phyloP scores from a whole-genome alignment of 2,888 invertebrate genomes.

The Drosophila kambysellisi region DNA sequence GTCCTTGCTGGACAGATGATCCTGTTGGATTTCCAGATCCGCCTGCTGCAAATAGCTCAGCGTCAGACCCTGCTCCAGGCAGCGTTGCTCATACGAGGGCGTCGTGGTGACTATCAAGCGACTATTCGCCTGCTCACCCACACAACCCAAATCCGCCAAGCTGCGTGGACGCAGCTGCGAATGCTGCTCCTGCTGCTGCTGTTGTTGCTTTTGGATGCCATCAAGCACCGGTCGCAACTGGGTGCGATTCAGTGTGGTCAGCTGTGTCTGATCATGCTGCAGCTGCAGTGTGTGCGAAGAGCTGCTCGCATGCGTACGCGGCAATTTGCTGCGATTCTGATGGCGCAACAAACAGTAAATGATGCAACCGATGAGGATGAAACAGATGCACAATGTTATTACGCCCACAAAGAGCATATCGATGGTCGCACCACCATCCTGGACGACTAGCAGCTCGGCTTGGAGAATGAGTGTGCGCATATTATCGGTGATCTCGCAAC shows the following conservation, averaged over 20 bases:
- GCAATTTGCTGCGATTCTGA: slow-evolving; percentile 74
- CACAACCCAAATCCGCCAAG: slow-evolving; percentile 65
- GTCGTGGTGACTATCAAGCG: slow-evolving; percentile 77
- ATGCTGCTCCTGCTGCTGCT: slow-evolving; percentile 39
- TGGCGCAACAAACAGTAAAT: slow-evolving; percentile 64
- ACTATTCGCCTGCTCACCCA: slow-evolving; percentile 59
- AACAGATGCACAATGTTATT: slow-evolving; percentile 90
- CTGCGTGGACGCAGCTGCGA: slow-evolving; percentile 70
- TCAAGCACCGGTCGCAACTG: slow-evolving; percentile 68
- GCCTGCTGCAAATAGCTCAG: slow-evolving; percentile 73
- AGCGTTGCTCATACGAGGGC: slow-evolving; percentile 80
- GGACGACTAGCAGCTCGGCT: slow-evolving; percentile 77
- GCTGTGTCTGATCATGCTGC: slow-evolving; percentile 75
- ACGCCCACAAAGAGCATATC: slow-evolving; percentile 89
- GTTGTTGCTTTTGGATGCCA: slow-evolving; percentile 31
- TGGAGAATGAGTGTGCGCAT: slow-evolving; percentile 77
- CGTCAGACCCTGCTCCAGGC: slow-evolving; percentile 71
- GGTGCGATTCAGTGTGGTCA: slow-evolving; percentile 80
- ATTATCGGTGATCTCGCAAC: slow-evolving; percentile 94
- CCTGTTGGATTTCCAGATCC: slow-evolving; percentile 77
- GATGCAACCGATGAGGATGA: slow-evolving; percentile 95
- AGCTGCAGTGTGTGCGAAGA: slow-evolving; percentile 63
- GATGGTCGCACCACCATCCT: slow-evolving; percentile 72
- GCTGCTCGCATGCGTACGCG: slow-evolving; percentile 52
- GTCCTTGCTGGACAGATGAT: slow-evolving; percentile 82